phyloP scores from a whole-genome alignment of 1,140 invertebrate species.

The Drosophila pseudoobscura region DNA sequence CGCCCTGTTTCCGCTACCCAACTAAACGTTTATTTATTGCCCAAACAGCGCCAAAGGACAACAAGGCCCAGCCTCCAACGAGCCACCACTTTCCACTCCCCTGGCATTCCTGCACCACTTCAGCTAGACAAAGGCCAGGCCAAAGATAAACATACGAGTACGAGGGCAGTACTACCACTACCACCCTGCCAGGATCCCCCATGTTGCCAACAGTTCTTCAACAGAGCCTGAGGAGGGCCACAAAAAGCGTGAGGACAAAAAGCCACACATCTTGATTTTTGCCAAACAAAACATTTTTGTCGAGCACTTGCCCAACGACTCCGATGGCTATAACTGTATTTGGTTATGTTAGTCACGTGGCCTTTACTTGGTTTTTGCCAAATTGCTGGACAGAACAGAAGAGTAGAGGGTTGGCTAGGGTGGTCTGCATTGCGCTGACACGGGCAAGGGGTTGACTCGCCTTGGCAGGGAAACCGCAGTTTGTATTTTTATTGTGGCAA shows the following conservation, averaged over 20 bases:
- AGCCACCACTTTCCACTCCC: neutral
- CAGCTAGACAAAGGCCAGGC: slow-evolving; percentile 72
- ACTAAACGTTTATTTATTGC: slow-evolving; percentile 81
- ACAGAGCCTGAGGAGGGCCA: slow-evolving; percentile 32
- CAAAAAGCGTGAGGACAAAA: slow-evolving; percentile 30
- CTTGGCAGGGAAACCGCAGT: slow-evolving; percentile 30
- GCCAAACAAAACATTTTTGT: slow-evolving; percentile 75
- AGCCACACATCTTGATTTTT: slow-evolving; percentile 77
- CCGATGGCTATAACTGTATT: slow-evolving; percentile 67
- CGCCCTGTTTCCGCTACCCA: slow-evolving; percentile 68
- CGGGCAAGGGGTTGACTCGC: slow-evolving; percentile 22
- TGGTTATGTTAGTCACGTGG: slow-evolving; percentile 80
- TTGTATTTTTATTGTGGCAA: slow-evolving; percentile 11
- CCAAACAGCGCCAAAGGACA: slow-evolving; percentile 76
- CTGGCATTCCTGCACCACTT: slow-evolving; percentile 54
- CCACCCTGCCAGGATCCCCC: slow-evolving; percentile 28
- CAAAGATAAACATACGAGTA: slow-evolving; percentile 76
- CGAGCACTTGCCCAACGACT: slow-evolving; percentile 59
- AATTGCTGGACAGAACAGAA: slow-evolving; percentile 58
- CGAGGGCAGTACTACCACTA: slow-evolving; percentile 40
- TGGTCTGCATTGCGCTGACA: no score
- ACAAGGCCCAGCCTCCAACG: slow-evolving; percentile 21
- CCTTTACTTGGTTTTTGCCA: slow-evolving; percentile 65
- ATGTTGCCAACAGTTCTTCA: slow-evolving; percentile 55
- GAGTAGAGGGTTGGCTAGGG: neutral